Percentiles rank a stretch among this genome's conserved stretches.
phyloP scores from a whole-genome alignment of 2,113 vertebrate species.

The Chaenocephalus aceratus region DNA sequence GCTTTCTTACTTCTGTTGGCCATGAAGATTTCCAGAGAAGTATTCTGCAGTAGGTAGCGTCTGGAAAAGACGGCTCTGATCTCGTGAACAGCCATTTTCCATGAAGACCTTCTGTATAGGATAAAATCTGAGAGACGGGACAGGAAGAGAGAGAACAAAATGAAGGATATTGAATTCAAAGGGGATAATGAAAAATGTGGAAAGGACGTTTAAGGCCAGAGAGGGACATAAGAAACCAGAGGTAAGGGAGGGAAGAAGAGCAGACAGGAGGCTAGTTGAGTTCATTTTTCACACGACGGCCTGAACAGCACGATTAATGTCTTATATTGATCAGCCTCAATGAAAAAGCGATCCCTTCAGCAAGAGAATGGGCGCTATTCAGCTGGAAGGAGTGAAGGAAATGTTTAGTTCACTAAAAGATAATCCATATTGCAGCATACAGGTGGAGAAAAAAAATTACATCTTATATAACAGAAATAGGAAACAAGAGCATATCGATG shows the following conservation, averaged over 20 bases:
- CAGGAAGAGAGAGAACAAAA: neutral
- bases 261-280: constrained; percentile 33
- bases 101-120: constrained; percentile 96
- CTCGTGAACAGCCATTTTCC: constrained; percentile 98
- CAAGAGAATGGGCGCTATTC: constrained; percentile 78
- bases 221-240: neutral
- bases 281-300: constrained; percentile 79
- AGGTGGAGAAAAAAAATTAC: constrained; percentile 16
- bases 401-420: constrained; percentile 80
- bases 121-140: constrained; percentile 86
- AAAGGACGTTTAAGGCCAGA: neutral
- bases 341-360: constrained; percentile 85
- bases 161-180: neutral
- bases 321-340: constrained; percentile 86
- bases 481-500: neutral
- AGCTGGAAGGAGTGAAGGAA: constrained; percentile 59
- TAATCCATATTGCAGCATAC: constrained; percentile 73
- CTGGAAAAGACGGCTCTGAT: constrained; percentile 94
- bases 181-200: neutral
- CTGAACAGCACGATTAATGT: constrained; percentile 82
- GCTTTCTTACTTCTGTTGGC: constrained; percentile 93
- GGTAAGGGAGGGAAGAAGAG: neutral
- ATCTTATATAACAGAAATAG: neutral
- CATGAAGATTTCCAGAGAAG: constrained; percentile 97
- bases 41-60: constrained; percentile 96